A percentile compares a stretch with the other conserved stretches of the same genome.
Evolutionary conservation across 2,113 vertebrate genomes (phyloP).

Genomic region (Coregonus clupeaformis): DNA sequence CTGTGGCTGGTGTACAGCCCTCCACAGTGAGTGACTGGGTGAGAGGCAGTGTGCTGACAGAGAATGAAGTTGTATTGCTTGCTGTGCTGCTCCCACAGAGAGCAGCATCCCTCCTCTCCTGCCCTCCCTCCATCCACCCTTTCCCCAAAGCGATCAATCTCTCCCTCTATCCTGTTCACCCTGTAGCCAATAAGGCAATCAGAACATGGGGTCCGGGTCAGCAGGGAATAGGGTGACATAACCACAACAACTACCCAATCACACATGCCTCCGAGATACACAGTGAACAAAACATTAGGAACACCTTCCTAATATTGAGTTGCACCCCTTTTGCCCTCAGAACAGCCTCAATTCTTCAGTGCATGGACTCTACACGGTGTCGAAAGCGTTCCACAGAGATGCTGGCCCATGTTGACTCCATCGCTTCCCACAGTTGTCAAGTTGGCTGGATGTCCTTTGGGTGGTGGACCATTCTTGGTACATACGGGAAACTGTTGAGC

Average conservation of each 20-base stretch:
- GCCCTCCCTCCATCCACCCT: background rate
- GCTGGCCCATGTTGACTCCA: no score
- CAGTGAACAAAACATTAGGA: no score
- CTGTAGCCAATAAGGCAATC: slow-evolving; percentile 10
- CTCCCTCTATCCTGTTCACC: slow-evolving; percentile 6
- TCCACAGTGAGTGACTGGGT: background rate
- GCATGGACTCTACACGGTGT: no score
- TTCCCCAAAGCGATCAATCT: no score
- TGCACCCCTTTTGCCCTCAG: no score
- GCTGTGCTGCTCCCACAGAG: slow-evolving; percentile 38
- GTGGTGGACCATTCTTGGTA: no score
- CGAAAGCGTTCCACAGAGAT: no score
- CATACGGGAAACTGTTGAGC: no score
- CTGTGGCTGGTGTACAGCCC: background rate
- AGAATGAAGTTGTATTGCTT: slow-evolving; percentile 39
- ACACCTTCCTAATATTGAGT: no score
- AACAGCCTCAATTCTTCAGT: no score
- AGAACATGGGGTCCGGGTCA: background rate
- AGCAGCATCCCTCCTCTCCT: slow-evolving; percentile 15
- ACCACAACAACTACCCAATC: background rate
- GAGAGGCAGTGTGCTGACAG: slow-evolving; percentile 40
- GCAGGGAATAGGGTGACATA: background rate
- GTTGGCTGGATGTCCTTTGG: no score
- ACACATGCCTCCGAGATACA: background rate
- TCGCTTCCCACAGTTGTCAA: no score